Percentiles rank a stretch among this genome's conserved stretches.
Conservation (phyloP, 2,113 vertebrate species). For the Geococcyx californianus region DNA sequence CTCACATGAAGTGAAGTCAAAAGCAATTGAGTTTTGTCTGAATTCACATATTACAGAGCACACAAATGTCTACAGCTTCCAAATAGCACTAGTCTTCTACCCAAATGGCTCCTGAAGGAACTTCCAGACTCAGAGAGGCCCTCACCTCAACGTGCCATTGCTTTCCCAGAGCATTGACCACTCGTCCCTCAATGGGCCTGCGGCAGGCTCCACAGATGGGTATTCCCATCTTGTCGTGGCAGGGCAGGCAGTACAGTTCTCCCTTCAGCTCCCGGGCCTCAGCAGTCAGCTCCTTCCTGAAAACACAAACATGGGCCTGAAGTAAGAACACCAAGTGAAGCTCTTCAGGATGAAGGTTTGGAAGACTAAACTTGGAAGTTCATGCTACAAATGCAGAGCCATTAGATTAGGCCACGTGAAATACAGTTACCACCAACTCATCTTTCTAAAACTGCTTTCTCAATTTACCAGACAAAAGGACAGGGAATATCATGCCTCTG, state of each 20-base stretch:
- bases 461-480: background rate
- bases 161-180: constrained; percentile 80
- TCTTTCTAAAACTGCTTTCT: background rate
- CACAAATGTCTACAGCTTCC: background rate
- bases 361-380: background rate
- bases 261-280: constrained; percentile 80
- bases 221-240: constrained; percentile 81
- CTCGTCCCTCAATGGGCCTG: constrained; percentile 77
- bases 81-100: background rate
- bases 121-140: background rate
- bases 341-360: background rate
- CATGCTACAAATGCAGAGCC: background rate
- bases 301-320: background rate
- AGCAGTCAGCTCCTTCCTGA: constrained; percentile 78
- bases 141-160: constrained; percentile 83
- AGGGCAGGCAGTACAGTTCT: constrained; percentile 79
- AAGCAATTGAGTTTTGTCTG: background rate
- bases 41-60: background rate
- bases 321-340: background rate
- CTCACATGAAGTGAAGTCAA: background rate
- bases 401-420: background rate
- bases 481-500: background rate
- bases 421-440: background rate
- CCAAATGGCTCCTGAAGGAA: background rate
- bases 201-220: constrained; percentile 81